Conservation (phyloP, 1,140 invertebrate species). For the Sitophilus oryzae region DNA sequence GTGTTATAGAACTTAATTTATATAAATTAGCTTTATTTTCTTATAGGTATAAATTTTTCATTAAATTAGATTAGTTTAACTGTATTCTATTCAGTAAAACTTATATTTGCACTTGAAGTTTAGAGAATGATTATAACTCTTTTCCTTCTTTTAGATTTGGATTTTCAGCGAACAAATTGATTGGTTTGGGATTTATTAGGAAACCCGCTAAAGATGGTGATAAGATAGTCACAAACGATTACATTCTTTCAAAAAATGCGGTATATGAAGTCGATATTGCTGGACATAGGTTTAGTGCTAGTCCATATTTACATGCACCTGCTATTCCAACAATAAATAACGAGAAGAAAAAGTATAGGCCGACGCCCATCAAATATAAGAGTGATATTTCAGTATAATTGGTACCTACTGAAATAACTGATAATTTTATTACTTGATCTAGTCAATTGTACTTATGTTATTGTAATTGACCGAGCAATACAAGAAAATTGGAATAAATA, state of each 20-base stretch:
- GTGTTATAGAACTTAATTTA: too few relatives aligned
- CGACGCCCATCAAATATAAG: slow-evolving; percentile 35
- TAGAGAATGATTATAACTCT: slow-evolving; percentile 12
- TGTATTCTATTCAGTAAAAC: background rate
- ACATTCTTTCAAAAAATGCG: slow-evolving; percentile 54
- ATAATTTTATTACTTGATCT: too few relatives aligned
- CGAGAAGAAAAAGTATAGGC: slow-evolving; percentile 33
- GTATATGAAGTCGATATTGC: slow-evolving; percentile 64
- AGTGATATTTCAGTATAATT: slow-evolving; percentile 15
- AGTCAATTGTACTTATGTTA: too few relatives aligned
- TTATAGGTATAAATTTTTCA: too few relatives aligned
- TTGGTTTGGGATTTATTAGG: slow-evolving; percentile 61
- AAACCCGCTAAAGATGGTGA: slow-evolving; percentile 44
- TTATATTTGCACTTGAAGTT: background rate
- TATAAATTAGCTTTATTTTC: too few relatives aligned
- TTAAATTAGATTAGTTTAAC: too few relatives aligned
- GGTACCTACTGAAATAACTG: too few relatives aligned
- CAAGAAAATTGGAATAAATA: too few relatives aligned
- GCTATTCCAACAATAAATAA: slow-evolving; percentile 36
- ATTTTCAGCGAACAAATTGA: slow-evolving; percentile 56
- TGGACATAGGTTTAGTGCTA: slow-evolving; percentile 55
- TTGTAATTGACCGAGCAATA: too few relatives aligned
- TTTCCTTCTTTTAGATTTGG: slow-evolving; percentile 51
- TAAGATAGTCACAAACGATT: slow-evolving; percentile 55
- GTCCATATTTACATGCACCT: slow-evolving; percentile 55